Conservation (phyloP, 92 coral and sea anemone genomes). For the Hydrozoanthus gracilis region DNA sequence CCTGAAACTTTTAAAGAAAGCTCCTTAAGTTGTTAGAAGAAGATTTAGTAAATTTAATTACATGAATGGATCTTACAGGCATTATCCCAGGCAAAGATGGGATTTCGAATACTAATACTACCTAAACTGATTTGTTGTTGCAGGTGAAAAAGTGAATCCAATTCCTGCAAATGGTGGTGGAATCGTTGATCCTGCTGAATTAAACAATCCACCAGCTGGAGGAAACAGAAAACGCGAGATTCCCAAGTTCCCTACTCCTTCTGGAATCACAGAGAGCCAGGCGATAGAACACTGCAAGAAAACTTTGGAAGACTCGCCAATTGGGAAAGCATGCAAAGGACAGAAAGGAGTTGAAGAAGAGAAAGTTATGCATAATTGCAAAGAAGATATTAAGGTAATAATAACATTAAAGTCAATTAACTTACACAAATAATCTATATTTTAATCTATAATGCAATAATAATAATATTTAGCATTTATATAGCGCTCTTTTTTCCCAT, state of each 20-base stretch:
- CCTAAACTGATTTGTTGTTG: neutral
- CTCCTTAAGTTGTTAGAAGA: no score
- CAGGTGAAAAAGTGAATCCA: slow-evolving; percentile 1
- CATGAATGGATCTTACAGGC: neutral
- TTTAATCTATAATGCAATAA: no score
- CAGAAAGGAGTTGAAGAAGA: slow-evolving; percentile 36
- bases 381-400: slow-evolving; percentile 20
- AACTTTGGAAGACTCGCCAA: slow-evolving; percentile 15
- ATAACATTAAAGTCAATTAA: neutral
- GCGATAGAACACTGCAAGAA: slow-evolving; percentile 33
- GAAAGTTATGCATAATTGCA: slow-evolving; percentile 1
- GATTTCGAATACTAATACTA: neutral
- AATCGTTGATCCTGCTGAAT: slow-evolving; percentile 8
- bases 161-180: slow-evolving; percentile 36
- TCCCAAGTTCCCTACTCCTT: slow-evolving; percentile 12
- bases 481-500: no score
- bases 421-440: neutral
- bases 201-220: slow-evolving; percentile 8
- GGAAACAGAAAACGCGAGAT: slow-evolving; percentile 17
- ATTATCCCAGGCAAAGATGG: neutral
- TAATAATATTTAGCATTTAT: no score
- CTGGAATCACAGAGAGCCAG: slow-evolving; percentile 30
- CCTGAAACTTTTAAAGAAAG: no score
- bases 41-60: no score
- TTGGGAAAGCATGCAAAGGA: slow-evolving; percentile 40